phyloP scores from a whole-genome alignment of 1,140 invertebrate species.

The Megalonaias nervosa region DNA sequence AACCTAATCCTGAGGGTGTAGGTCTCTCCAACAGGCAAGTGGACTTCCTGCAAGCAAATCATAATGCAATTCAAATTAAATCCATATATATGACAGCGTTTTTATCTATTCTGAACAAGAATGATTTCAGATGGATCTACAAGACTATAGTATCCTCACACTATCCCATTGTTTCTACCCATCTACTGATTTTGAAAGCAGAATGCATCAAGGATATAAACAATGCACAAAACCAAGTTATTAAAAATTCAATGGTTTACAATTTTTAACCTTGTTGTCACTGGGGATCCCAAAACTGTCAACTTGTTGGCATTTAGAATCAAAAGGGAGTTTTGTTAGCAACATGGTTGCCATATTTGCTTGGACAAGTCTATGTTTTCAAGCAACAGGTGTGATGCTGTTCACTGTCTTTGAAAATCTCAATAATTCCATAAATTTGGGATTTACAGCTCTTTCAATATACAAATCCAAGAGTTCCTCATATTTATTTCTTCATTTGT shows the following conservation, averaged over 20 bases:
- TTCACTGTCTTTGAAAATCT: too few relatives aligned
- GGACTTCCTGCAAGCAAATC: slow-evolving; percentile 52
- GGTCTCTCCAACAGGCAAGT: slow-evolving; percentile 54
- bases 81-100: background rate
- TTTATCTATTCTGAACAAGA: background rate
- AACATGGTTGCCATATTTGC: too few relatives aligned
- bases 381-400: too few relatives aligned
- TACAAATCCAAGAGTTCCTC: too few relatives aligned
- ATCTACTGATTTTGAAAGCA: background rate
- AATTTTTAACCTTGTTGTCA: too few relatives aligned
- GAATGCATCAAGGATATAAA: background rate
- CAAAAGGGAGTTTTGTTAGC: too few relatives aligned
- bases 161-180: background rate
- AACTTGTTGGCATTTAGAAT: too few relatives aligned
- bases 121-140: background rate
- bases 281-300: too few relatives aligned
- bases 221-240: background rate
- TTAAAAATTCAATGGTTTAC: background rate
- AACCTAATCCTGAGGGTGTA: slow-evolving; percentile 64
- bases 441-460: too few relatives aligned
- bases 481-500: too few relatives aligned
- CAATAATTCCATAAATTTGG: too few relatives aligned
- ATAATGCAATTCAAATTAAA: background rate
- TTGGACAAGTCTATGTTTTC: too few relatives aligned
- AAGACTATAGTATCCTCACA: background rate